Conservation (phyloP, 2,113 vertebrate species). For the Daphoenositta chrysoptera region DNA sequence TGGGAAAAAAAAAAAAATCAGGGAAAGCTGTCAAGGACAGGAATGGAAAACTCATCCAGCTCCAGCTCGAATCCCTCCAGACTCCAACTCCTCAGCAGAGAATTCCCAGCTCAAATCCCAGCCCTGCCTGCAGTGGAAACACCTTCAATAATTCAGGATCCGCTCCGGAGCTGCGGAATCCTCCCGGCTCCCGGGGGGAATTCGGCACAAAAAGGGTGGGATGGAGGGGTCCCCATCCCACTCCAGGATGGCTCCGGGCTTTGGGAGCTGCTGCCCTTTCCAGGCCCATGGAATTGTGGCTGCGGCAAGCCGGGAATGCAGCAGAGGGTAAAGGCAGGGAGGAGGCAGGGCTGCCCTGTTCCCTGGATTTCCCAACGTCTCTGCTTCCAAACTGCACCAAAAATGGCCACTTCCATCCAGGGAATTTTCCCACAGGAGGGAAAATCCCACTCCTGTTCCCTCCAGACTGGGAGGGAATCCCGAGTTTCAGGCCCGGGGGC, state of each 20-base stretch:
- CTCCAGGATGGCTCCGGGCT: background rate
- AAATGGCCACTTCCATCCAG: background rate
- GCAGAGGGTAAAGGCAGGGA: background rate
- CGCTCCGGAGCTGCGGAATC: background rate
- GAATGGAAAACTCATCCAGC: background rate
- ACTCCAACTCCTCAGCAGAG: background rate
- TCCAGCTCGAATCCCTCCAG: background rate
- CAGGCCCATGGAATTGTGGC: background rate
- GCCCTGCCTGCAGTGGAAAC: background rate
- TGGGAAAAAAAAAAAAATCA: no score
- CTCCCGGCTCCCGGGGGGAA: background rate
- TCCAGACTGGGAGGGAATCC: background rate
- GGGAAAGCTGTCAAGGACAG: background rate
- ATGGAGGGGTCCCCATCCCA: fast-evolving
- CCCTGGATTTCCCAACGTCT: background rate
- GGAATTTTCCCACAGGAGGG: background rate
- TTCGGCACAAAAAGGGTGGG: fast-evolving
- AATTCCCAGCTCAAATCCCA: constrained; percentile 1
- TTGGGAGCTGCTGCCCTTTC: background rate
- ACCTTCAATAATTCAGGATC: constrained; percentile 40
- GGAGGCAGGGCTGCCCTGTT: background rate
- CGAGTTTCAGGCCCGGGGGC: background rate
- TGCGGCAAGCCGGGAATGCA: background rate
- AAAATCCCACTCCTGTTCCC: background rate
- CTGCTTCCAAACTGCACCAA: background rate